Evolutionary conservation across 53 echinoderm and acorn worm genomes (phyloP), one percentile per base, ranked within the genome.

Genomic region (Hippasteria phrygiana): DNA sequence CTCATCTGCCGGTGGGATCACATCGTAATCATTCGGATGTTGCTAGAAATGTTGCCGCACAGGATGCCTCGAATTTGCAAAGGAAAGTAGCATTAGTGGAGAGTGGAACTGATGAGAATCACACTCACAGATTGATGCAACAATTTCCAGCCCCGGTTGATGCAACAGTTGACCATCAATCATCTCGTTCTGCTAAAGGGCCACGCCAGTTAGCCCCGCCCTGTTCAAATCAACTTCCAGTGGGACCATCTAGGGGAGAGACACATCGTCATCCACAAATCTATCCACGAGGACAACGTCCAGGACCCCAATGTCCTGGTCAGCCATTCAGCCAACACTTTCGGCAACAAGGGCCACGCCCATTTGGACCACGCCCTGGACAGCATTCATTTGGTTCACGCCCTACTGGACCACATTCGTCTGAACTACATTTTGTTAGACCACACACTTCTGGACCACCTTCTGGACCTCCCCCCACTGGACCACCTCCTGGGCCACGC

Each of bases 311-410:
- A 5, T 41, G n/a, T 41, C 73, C 43, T 43, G 73, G 34, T 13
- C 9, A 43, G 13, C 4, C 73, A 43, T 73, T 43, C 10, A 10
- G 73, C 16, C 76, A 54, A 20, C 18, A 76, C 50, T 18, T 47
- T 18, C 75, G 20, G 18, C 33, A 75, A 22, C 75, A 75, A 48
- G 78, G 18, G 37, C 39, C 56, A 78, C 10, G 38, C 55, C 79
- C 55, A 53, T 40, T 62, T 27, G 79, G 40, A 41, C 76, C 48
- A 43, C 36, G 22, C 79, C 79, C 73, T 73, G 73, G 6, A 63
- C 82, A 27, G 42, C 42, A 66, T 28, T 35, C 20, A 45, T 17
- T 66, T 8, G 67, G 47, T 29, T 1, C 35, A 18, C n/a, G 24
- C 79, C 78, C 20, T 27, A 16, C 37, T 38, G 79, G 79, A 55